Base-by-base conservation (phyloP, 1,140 invertebrate species). In the Chrysoperla carnea region DNA sequence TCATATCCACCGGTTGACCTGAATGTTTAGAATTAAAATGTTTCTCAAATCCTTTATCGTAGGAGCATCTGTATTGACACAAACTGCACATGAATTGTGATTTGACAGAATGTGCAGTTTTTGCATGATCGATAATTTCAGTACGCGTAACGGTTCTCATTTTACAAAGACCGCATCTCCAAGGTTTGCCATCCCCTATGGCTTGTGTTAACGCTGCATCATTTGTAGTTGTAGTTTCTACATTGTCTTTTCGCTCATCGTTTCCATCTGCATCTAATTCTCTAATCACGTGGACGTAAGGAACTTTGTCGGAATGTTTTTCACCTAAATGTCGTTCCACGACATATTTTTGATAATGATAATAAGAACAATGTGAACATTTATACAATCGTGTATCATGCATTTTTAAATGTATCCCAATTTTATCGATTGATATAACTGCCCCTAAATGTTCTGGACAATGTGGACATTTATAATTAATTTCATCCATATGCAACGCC, bases 351-450 rank as follows among this genome's bases (percentile, higher is more conserved):
- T 71, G 66, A 55, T 69, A 69, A 58, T 81, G 73, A 48, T 76
- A 66, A 57, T 73, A 73, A 50, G 66, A 59, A 51, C 80, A 84
- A 48, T 69, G 57, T 3, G 68, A 68, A 61, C 80, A 85, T 48
- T 75, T 76, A 55, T 77, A 83, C 15, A 86, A 58, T 45, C 64
- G 68, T 6, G 66, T 59, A 45, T 79, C 78, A 60, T 86, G 83
- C 64, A 84, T 73, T 60, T 77, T 78, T 43, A 85, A 66, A 62
- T 85, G 82, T 44, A 66, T 60, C 6, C 73, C 61, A 45, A 84
- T 73, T 44, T 71, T 69, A 17, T 73, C 65, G 5, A 76, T 58
- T 9, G 36, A 14, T 36, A 41, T 31, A 17, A 40, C 43, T 8
- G 39, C 12, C 14, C 23, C 28, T 6, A 57, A 44, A 47, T 56